Base-by-base conservation (phyloP, 2,113 vertebrate genomes). In the Crocuta crocuta region DNA sequence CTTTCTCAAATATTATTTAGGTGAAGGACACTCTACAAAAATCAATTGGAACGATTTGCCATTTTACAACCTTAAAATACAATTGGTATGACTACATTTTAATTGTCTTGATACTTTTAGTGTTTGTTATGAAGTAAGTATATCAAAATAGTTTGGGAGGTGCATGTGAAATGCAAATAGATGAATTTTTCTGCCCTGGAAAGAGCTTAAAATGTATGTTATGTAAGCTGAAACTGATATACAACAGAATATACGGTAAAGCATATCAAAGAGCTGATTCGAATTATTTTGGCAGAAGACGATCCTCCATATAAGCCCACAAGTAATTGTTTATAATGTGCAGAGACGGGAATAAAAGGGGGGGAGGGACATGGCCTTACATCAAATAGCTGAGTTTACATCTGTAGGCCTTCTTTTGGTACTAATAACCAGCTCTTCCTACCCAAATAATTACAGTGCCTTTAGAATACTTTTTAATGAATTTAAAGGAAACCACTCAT, bases 401-500 rank as follows among this genome's bases (percentile, higher is more conserved):
- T 26, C 68, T 74, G 15, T 73, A 23, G 21, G 55, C 3, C 7
- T 88, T 8, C 24, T 21, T 55, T 66, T 31, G 13, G 31, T 80
- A 61, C 13, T 65, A 93, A 45, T 76, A 80, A 93, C n/a, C n/a
- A 82, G 35, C 89, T 45, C 61, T 95, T 91, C 26, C 48, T 39
- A 79, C 79, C 35, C 45, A 89, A 91, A 85, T 15, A 71, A 93
- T 87, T 91, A 76, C 8, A 89, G 5, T 84, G 23, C 1, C 33
- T 92, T 95, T 79, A 94, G 45, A 90, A 66, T 3, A 48, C 53
- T 97, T 97, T 90, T 94, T 45, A 97, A 97, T 28, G 53, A 58
- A 74, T 80, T 92, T 89, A 71, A 76, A 83, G 33, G 58, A 97
- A 97, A 74, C 28, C 26, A 86, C 6, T 73, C 8, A 43, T 21